These are phyloP conservation scores for Stenotaenia linearis DNA, from an alignment of 2,888 invertebrate genomes.

Conservation along the genomic window DNA sequence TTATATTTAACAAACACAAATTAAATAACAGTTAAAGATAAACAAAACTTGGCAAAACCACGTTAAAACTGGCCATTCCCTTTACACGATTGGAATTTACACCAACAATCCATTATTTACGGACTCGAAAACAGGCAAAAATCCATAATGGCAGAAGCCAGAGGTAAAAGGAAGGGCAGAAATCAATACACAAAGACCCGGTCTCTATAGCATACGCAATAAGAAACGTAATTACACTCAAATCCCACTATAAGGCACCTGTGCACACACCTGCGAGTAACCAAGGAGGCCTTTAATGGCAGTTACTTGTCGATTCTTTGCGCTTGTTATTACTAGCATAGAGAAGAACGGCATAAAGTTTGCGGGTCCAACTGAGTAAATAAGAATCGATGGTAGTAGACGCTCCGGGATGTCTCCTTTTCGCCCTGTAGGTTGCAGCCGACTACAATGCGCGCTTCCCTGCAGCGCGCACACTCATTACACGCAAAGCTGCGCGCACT, in stretches of 20 bases:
- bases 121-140: neutral
- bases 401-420: slow-evolving; percentile 1
- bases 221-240: slow-evolving; percentile 14
- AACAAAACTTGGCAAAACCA: no score
- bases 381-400: neutral
- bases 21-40: no score
- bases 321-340: neutral
- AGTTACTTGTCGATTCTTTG: neutral
- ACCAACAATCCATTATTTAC: neutral
- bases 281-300: neutral
- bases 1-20: no score
- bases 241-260: neutral
- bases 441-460: neutral
- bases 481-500: neutral
- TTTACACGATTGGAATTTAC: neutral
- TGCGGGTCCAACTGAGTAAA: neutral
- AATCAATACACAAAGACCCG: neutral
- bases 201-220: neutral
- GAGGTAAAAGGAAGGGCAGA: neutral
- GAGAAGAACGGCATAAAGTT: neutral
- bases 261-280: slow-evolving; percentile 6
- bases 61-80: no score
- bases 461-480: neutral
- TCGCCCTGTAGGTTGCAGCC: neutral
- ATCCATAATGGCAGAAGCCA: neutral